A percentile compares a stretch with the other conserved stretches of the same genome.
Conservation (phyloP, 2,113 vertebrate species). For the Neotoma lepida region DNA sequence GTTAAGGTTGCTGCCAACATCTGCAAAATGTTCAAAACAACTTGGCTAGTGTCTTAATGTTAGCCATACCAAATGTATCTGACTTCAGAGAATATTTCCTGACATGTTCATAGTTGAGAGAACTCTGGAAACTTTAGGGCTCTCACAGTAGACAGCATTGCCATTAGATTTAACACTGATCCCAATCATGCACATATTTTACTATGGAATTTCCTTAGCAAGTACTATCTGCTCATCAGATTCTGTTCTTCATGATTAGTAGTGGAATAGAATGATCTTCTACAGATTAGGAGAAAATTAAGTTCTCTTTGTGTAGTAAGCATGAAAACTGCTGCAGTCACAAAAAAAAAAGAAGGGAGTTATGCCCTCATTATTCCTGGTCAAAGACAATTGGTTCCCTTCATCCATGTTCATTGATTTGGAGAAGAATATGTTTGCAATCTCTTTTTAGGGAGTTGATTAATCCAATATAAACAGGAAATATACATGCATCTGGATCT, state of each 20-base stretch:
- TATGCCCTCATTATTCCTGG: background rate
- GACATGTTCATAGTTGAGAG: background rate
- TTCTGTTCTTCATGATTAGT: background rate
- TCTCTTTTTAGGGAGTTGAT: background rate
- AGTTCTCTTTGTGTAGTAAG: background rate
- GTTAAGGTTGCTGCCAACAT: background rate
- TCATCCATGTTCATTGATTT: background rate
- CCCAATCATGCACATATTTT: background rate
- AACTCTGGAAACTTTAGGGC: background rate
- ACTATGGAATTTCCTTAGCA: background rate
- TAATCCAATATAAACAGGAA: background rate
- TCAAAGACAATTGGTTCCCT: background rate
- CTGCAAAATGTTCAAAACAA: background rate
- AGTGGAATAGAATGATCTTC: background rate
- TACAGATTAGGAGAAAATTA: background rate
- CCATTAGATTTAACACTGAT: background rate
- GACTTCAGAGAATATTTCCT: background rate
- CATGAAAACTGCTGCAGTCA: background rate
- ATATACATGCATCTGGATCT: background rate
- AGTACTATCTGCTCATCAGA: background rate
- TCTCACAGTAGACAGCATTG: background rate
- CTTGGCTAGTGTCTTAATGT: background rate
- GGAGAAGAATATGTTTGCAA: background rate
- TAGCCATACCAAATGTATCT: background rate
- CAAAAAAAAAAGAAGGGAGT: background rate